Percentiles rank a stretch among this genome's conserved stretches.
phyloP scores from a whole-genome alignment of 2,888 invertebrate genomes.

The Epinotia bilunana region DNA sequence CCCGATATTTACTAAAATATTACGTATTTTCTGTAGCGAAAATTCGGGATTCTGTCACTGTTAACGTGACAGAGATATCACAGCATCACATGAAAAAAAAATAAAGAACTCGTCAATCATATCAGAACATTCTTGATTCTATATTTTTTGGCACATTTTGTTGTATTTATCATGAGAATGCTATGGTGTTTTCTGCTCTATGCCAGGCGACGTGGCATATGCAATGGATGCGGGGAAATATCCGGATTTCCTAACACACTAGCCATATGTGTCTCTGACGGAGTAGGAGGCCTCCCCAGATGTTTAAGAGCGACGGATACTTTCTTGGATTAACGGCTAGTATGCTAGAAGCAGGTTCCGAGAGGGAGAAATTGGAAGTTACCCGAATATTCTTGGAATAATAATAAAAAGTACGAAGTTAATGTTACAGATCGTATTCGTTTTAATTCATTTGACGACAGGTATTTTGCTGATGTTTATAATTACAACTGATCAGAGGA shows the following conservation, averaged over 20 bases:
- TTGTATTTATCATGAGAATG: conserved; percentile 47
- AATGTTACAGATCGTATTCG: no score
- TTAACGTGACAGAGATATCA: conserved; percentile 40
- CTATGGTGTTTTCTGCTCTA: conserved; percentile 36
- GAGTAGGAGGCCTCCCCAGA: neutral
- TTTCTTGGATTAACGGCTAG: neutral
- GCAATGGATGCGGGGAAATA: conserved; percentile 11
- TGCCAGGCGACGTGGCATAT: conserved; percentile 8
- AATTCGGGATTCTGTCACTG: conserved; percentile 34
- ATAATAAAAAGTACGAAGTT: neutral
- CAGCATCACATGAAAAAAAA: conserved; percentile 42
- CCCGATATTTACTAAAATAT: conserved; percentile 15
- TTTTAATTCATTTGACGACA: neutral
- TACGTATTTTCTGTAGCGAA: neutral
- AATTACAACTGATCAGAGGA: no score
- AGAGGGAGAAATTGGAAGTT: conserved; percentile 3
- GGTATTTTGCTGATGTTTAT: no score
- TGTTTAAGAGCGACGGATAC: neutral
- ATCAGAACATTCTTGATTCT: conserved; percentile 41
- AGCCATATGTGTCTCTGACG: neutral
- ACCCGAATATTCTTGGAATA: neutral
- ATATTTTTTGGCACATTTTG: conserved; percentile 74
- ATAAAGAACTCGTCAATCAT: conserved; percentile 42
- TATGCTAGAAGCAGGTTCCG: conserved; percentile 4
- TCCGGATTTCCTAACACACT: neutral